Conservation (phyloP, 1,140 invertebrate genomes). For the Thaumatotibia leucotreta region DNA sequence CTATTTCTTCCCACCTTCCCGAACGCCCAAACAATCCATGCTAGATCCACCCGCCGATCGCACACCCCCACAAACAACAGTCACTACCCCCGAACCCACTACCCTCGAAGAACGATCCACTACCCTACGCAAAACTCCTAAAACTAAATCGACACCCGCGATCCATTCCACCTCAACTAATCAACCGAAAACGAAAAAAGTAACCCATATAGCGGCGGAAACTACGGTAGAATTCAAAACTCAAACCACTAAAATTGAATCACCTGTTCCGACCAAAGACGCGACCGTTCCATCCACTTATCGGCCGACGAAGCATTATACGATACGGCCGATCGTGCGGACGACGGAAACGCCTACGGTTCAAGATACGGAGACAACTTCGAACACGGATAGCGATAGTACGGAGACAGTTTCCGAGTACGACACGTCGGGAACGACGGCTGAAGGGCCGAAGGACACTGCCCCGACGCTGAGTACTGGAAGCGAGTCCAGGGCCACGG, state of each 20-base stretch:
- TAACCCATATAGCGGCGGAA: constrained; percentile 42
- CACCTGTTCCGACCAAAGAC: constrained; percentile 35
- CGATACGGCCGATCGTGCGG: constrained; percentile 59
- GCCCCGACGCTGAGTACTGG: constrained; percentile 45
- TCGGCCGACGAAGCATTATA: constrained; percentile 68
- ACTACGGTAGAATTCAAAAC: constrained; percentile 52
- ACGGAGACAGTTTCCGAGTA: constrained; percentile 55
- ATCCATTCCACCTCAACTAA: constrained; percentile 44
- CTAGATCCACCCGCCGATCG: constrained; percentile 54
- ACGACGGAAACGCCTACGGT: constrained; percentile 57
- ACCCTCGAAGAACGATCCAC: constrained; percentile 50
- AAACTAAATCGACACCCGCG: constrained; percentile 61
- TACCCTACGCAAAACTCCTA: constrained; percentile 57
- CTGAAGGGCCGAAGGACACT: constrained; percentile 47
- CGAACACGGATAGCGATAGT: constrained; percentile 37
- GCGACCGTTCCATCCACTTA: constrained; percentile 44
- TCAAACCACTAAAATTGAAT: constrained; percentile 41
- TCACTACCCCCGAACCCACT: constrained; percentile 39
- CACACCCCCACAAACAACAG: constrained; percentile 44
- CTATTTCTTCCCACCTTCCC: constrained; percentile 72
- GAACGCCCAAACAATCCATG: constrained; percentile 69
- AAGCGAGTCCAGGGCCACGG: constrained; percentile 51
- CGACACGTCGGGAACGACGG: constrained; percentile 52
- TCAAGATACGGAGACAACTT: constrained; percentile 58
- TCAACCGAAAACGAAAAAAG: constrained; percentile 56